phyloP scores from a whole-genome alignment of 2,113 vertebrate species.

The Echinops telfairi region DNA sequence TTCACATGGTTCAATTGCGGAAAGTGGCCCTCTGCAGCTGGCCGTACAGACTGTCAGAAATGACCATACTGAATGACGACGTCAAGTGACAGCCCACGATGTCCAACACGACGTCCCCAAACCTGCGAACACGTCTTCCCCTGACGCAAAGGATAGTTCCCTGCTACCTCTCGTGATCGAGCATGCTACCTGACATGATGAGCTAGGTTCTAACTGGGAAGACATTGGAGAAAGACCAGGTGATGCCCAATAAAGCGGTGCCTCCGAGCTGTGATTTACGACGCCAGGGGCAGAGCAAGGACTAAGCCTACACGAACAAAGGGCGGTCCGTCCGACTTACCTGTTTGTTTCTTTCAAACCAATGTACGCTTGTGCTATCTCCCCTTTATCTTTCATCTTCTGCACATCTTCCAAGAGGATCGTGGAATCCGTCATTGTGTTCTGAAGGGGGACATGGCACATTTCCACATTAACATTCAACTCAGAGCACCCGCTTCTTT shows the following conservation, averaged over 20 bases:
- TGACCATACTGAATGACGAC: background rate
- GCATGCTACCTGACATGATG: background rate
- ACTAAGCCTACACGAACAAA: conserved; percentile 39
- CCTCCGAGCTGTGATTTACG: conserved; percentile 2
- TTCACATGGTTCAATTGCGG: too few relatives aligned
- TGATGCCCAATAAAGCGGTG: conserved; percentile 38
- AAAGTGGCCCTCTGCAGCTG: too few relatives aligned
- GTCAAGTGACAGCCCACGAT: background rate
- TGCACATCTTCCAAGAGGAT: conserved; percentile 94
- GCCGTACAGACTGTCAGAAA: background rate
- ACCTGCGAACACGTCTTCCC: background rate
- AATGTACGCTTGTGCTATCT: conserved; percentile 97
- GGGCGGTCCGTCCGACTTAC: conserved; percentile 80
- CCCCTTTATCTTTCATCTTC: conserved; percentile 97
- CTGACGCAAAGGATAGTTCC: background rate
- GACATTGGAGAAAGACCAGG: conserved; percentile 25
- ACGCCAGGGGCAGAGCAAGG: background rate
- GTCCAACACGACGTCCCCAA: background rate
- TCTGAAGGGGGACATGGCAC: conserved; percentile 85
- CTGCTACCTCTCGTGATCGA: background rate
- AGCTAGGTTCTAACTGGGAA: conserved; percentile 28
- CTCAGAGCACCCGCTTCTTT: background rate
- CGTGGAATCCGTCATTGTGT: conserved; percentile 97
- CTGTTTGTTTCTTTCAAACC: conserved; percentile 99
- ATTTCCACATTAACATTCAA: conserved; percentile 56